These are phyloP conservation scores for Drosophila obscura DNA, from an alignment of 1,140 invertebrate genomes.

Conservation along the genomic window DNA sequence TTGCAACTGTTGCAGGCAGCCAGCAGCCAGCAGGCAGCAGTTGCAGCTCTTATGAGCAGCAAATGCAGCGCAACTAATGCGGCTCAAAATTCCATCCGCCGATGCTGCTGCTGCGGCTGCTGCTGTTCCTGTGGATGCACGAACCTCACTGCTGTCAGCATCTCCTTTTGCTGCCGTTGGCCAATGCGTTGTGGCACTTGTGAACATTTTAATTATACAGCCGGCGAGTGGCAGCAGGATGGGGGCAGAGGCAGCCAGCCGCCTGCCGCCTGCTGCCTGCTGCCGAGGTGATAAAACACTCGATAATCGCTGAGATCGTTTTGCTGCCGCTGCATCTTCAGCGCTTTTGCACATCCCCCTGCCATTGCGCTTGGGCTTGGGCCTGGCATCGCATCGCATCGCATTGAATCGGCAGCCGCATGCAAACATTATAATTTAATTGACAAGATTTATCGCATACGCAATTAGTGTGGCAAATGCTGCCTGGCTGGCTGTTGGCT, in stretches of 20 bases:
- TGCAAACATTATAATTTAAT: constrained; percentile 83
- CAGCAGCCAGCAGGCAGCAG: constrained; percentile 8
- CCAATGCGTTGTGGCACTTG: constrained; percentile 77
- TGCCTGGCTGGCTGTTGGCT: background rate
- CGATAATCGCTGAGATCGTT: constrained; percentile 82
- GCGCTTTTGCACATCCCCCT: constrained; percentile 45
- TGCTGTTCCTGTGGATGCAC: too few species aligned
- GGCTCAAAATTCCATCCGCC: constrained; percentile 73
- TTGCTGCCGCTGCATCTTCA: constrained; percentile 74
- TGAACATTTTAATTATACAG: constrained; percentile 82
- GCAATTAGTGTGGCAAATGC: constrained; percentile 82
- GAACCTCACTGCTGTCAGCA: constrained; percentile 51
- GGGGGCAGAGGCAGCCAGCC: background rate
- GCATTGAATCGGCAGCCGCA: constrained; percentile 41
- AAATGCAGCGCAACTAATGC: constrained; percentile 82
- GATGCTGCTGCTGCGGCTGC: constrained; percentile 18
- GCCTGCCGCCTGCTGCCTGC: constrained; percentile 1
- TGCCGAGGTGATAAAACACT: constrained; percentile 80
- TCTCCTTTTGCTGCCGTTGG: constrained; percentile 38
- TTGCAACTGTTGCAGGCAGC: constrained; percentile 51
- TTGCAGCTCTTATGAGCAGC: constrained; percentile 69
- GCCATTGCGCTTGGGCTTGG: background rate
- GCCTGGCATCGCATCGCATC: constrained; percentile 48
- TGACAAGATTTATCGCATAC: constrained; percentile 83
- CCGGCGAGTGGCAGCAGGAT: constrained; percentile 2